phyloP scores from a whole-genome alignment of 2,888 invertebrate species.

The Podotricha telesiphe region DNA sequence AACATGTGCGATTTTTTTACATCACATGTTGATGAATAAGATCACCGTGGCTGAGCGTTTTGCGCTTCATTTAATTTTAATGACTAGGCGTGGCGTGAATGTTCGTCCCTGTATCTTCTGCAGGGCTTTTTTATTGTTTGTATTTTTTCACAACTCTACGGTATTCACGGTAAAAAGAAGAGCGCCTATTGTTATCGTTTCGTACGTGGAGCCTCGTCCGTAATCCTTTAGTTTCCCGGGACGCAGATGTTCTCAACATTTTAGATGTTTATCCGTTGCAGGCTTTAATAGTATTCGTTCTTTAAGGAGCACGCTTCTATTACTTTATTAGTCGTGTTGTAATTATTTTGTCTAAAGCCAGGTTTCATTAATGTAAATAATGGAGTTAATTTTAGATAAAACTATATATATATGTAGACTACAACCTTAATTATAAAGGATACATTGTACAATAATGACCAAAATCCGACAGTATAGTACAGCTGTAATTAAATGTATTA shows the following conservation, averaged over 20 bases:
- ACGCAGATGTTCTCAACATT: slow-evolving; percentile 50
- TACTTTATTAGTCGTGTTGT: slow-evolving; percentile 20
- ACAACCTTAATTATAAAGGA: too few species aligned
- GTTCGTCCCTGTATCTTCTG: slow-evolving; percentile 57
- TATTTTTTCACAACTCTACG: slow-evolving; percentile 69
- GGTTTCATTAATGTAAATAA: background rate
- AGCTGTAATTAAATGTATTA: too few species aligned
- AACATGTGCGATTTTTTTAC: slow-evolving; percentile 69
- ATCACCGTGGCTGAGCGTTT: slow-evolving; percentile 43
- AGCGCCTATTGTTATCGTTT: slow-evolving; percentile 65
- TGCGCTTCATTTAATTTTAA: slow-evolving; percentile 68
- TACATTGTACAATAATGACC: too few species aligned
- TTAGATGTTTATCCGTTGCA: slow-evolving; percentile 43
- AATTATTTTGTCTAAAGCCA: slow-evolving; percentile 14
- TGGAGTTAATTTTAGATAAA: background rate
- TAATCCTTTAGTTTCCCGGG: slow-evolving; percentile 49
- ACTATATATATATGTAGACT: too few species aligned
- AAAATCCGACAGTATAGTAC: too few species aligned
- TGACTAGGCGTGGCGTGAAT: slow-evolving; percentile 65
- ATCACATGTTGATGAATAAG: slow-evolving; percentile 56
- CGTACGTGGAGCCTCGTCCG: slow-evolving; percentile 49
- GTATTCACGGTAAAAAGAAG: slow-evolving; percentile 59
- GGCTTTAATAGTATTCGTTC: slow-evolving; percentile 42
- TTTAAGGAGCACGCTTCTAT: slow-evolving; percentile 24
- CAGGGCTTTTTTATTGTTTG: slow-evolving; percentile 70